These are phyloP conservation scores for Erpornis zantholeuca DNA, from an alignment of 2,113 vertebrate species.

Conservation along the genomic window DNA sequence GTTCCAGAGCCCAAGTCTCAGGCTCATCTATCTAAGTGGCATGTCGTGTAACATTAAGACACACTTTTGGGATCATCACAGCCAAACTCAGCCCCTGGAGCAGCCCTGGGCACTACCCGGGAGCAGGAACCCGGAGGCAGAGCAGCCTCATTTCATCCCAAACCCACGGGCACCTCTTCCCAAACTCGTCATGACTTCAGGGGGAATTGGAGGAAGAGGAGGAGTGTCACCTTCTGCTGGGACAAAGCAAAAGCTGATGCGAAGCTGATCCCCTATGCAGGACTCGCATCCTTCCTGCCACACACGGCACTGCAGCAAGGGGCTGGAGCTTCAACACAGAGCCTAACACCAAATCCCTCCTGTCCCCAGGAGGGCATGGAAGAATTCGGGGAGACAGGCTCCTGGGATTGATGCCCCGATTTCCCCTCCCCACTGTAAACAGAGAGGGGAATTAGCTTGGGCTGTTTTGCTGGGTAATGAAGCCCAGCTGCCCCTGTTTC, in stretches of 20 bases:
- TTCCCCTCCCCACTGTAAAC: neutral
- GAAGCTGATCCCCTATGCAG: neutral
- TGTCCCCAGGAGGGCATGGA: neutral
- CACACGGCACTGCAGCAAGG: fast-evolving
- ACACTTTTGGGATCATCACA: neutral
- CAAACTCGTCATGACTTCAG: neutral
- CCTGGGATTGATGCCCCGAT: neutral
- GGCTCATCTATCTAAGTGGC: neutral
- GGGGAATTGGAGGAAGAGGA: neutral
- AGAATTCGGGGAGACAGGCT: neutral
- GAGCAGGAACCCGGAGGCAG: neutral
- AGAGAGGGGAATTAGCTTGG: neutral
- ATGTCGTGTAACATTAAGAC: fast-evolving
- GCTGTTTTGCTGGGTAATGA: neutral
- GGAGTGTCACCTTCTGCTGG: neutral
- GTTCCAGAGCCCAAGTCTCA: neutral
- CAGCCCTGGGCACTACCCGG: neutral
- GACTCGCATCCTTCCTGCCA: neutral
- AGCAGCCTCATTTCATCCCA: neutral
- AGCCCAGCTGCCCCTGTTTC: neutral
- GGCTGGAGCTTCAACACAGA: neutral
- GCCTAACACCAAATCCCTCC: neutral
- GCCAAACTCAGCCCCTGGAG: neutral
- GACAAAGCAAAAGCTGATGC: neutral
- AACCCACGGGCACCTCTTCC: neutral